These are phyloP conservation scores for Microplitis demolitor DNA, from an alignment of 1,140 invertebrate genomes.

Conservation along the genomic window DNA sequence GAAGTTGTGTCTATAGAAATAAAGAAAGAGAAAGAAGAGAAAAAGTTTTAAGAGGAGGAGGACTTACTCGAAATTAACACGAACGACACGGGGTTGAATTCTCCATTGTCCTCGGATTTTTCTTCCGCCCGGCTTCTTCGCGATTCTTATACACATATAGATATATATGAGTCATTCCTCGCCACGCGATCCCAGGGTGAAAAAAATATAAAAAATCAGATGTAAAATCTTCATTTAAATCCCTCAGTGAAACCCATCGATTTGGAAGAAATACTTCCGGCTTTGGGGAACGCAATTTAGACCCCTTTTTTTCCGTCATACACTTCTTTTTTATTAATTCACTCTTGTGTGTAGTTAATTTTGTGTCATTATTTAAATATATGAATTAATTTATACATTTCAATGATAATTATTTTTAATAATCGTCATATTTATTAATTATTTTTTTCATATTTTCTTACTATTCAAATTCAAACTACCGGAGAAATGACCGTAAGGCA, in stretches of 20 bases:
- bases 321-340: conserved; percentile 8
- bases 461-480: too few relatives aligned
- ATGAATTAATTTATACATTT: too few relatives aligned
- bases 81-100: conserved; percentile 6
- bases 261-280: conserved; percentile 62
- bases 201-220: conserved; percentile 53
- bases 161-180: not conserved
- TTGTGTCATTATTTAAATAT: too few relatives aligned
- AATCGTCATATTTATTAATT: too few relatives aligned
- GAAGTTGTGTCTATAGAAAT: conserved; percentile 12
- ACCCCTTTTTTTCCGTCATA: not conserved
- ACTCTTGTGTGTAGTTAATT: not conserved
- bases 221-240: conserved; percentile 60
- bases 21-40: not conserved
- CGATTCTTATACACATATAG: not conserved
- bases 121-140: conserved; percentile 10
- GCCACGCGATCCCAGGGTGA: not conserved
- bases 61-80: conserved; percentile 29
- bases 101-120: conserved; percentile 15
- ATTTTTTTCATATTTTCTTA: too few relatives aligned
- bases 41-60: not conserved
- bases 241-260: conserved; percentile 49
- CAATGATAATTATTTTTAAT: too few relatives aligned
- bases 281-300: conserved; percentile 24
- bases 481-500: too few relatives aligned